Percentiles rank a stretch among this genome's conserved stretches.
Evolutionary conservation across 2,888 invertebrate species (phyloP).

Genomic region (Microctonus hyperodae): DNA sequence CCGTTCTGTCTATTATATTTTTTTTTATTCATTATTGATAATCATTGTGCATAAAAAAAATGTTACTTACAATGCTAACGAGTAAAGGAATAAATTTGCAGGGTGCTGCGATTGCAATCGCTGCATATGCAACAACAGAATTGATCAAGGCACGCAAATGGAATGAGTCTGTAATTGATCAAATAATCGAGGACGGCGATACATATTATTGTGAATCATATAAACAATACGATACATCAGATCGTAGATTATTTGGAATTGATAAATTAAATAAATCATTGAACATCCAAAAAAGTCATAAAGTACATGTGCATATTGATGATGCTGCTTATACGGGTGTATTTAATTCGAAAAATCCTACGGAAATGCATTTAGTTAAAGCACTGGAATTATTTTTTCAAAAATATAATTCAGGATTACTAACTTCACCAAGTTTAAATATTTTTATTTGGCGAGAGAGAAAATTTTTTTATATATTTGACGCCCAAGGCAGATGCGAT

Average conservation of each 20-base stretch:
- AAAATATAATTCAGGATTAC: conserved; percentile 47
- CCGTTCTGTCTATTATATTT: background rate
- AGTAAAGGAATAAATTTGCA: conserved; percentile 30
- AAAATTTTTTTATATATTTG: conserved; percentile 52
- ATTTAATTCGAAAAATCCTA: conserved; percentile 53
- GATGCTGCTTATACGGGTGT: conserved; percentile 54
- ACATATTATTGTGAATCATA: conserved; percentile 55
- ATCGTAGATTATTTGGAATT: conserved; percentile 48
- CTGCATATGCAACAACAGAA: conserved; percentile 54
- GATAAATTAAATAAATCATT: conserved; percentile 48
- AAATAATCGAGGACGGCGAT: conserved; percentile 58
- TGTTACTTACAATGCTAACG: conserved; percentile 15
- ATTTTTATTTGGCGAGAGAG: conserved; percentile 54
- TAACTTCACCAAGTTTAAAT: conserved; percentile 52
- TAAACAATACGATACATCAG: conserved; percentile 44
- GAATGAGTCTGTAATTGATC: conserved; percentile 56
- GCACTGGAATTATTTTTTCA: conserved; percentile 54
- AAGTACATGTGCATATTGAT: conserved; percentile 48
- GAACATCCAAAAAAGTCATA: conserved; percentile 47
- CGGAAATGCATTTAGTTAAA: conserved; percentile 52
- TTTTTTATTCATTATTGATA: background rate
- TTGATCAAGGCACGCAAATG: conserved; percentile 53
- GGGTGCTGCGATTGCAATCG: conserved; percentile 57
- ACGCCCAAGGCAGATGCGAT: conserved; percentile 51
- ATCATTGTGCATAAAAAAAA: background rate